Conservation (phyloP, 2,888 invertebrate genomes). For the Conistra vaccinii region DNA sequence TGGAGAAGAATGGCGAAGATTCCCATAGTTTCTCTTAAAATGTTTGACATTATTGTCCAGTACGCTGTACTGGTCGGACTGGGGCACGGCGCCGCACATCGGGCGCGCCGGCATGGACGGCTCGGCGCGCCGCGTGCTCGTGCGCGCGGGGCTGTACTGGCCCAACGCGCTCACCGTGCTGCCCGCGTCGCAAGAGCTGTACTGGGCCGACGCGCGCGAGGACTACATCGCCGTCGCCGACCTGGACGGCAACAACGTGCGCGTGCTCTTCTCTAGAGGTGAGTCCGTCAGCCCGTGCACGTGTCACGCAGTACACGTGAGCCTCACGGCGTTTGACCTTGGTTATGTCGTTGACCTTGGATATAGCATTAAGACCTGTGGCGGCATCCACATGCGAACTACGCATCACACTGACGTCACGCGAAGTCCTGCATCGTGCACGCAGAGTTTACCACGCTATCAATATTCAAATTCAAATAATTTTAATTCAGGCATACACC, state of each 20-base stretch:
- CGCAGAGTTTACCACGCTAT: too few relatives aligned
- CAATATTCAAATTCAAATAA: too few relatives aligned
- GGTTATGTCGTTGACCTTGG: too few relatives aligned
- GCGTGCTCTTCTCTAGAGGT: conserved; percentile 93
- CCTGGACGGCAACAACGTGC: conserved; percentile 94
- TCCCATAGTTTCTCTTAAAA: too few relatives aligned
- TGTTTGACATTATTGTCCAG: background rate
- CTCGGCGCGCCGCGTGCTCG: conserved; percentile 91
- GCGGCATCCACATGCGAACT: too few relatives aligned
- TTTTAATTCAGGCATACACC: too few relatives aligned
- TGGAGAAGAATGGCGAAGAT: too few relatives aligned
- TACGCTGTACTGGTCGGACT: conserved; percentile 95
- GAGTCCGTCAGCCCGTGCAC: conserved; percentile 29
- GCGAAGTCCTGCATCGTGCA: too few relatives aligned
- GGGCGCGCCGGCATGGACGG: conserved; percentile 97
- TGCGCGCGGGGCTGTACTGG: conserved; percentile 94
- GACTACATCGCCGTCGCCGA: conserved; percentile 96
- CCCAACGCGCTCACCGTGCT: conserved; percentile 96
- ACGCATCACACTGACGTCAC: too few relatives aligned
- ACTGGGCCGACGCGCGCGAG: conserved; percentile 96
- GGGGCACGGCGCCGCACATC: conserved; percentile 95
- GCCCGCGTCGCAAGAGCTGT: conserved; percentile 94
- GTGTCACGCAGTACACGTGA: background rate
- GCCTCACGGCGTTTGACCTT: too few relatives aligned
- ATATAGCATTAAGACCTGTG: background rate